Base-by-base conservation (phyloP, 2,797 vertebrate species). In the Pangasius macronema region DNA sequence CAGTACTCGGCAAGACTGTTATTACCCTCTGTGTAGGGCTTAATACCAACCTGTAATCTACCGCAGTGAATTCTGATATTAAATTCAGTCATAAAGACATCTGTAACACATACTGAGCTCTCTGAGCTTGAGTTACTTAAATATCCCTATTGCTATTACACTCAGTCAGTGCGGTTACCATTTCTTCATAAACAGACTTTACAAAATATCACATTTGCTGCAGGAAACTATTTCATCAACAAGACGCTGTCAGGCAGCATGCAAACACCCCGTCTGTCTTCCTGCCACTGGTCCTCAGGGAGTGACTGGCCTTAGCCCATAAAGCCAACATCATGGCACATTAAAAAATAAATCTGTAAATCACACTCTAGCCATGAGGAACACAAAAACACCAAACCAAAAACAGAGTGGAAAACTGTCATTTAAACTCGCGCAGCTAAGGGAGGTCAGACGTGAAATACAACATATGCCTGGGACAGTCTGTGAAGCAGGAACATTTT, bases 261-360 rank as follows among this genome's bases (percentile, higher is more conserved):
- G 82, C 88, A 88, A 87, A 86, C 87, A 86, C 79, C 76, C 72
- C 67, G 67, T 90, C 87, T 65, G 86, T 90, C 88, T 85, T 59
- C 75, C 55, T 20, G 61, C 63, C 22, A 36, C n/a, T 16, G 61
- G 39, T 85, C 84, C 49, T 84, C 53, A n/a, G 77, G 82, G 70
- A 87, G 72, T 33, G 65, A 77, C 80, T 84, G 87, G 88, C 88
- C 82, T 88, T 85, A 86, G 79, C 82, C 89, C 51, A 84, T 83
- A 70, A 85, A 89, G 82, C 86, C 59, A 85, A 89, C 89, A 89
- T 81, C 67, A 75, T 76, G 65, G 67, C 18, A 68, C 76, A 86
- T 92, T 90, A 87, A 90, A 91, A 91, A 89, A 89, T 88, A 91
- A 89, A 91, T 77, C 83, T 9, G 83, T 87, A 86, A 89, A 89